phyloP scores from a whole-genome alignment of 2,113 vertebrate genomes.

The Calypte anna region DNA sequence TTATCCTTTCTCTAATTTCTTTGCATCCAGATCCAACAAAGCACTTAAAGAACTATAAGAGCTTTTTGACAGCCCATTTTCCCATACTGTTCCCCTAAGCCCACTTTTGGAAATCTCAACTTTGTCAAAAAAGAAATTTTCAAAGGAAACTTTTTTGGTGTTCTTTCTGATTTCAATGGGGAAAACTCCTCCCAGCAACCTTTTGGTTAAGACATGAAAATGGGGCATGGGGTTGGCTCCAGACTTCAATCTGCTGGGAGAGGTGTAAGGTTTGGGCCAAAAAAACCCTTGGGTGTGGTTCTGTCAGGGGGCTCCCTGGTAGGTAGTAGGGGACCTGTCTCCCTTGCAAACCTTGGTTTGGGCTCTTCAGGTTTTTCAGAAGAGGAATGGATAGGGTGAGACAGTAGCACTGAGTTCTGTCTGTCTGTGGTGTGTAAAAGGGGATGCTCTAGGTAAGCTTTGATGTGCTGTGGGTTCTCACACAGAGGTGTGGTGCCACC shows the following conservation, averaged over 20 bases:
- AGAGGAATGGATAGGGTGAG: not conserved
- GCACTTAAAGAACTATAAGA: constrained; percentile 43
- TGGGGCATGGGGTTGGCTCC: not conserved
- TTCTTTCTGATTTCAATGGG: not conserved
- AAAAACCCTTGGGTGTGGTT: rapidly evolving
- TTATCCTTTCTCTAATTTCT: not conserved
- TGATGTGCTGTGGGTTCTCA: rapidly evolving
- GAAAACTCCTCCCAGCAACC: not conserved
- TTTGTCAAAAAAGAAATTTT: not conserved
- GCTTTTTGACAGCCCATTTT: constrained; percentile 5
- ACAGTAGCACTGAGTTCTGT: not conserved
- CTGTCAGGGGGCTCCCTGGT: not conserved
- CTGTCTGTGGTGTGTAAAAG: not conserved
- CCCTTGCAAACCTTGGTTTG: not conserved
- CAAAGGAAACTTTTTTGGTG: not conserved
- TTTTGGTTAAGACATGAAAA: not conserved
- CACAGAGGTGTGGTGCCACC: not conserved
- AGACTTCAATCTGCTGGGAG: not conserved
- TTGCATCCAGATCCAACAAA: constrained; percentile 48
- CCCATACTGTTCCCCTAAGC: not conserved
- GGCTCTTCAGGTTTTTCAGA: not conserved
- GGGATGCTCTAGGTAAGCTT: not conserved
- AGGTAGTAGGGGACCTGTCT: not conserved
- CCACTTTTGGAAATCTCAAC: not conserved
- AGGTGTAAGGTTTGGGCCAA: not conserved